Evolutionary conservation across 1,140 invertebrate species (phyloP).

Genomic region (Campoletis sonorensis): DNA sequence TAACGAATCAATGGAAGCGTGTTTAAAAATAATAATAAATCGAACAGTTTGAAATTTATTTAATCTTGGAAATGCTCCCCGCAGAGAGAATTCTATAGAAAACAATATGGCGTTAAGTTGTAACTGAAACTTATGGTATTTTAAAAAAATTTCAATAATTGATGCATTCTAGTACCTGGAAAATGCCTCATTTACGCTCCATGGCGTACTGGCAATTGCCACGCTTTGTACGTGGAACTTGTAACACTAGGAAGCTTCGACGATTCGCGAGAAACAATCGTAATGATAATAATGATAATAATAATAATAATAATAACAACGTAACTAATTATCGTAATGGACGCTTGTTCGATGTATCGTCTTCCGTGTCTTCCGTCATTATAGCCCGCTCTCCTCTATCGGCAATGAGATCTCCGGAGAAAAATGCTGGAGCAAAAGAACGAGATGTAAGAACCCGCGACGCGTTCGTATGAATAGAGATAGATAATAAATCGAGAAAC

Average conservation of each 20-base stretch:
- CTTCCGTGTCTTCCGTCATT: constrained; percentile 27
- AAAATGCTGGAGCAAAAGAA: not conserved
- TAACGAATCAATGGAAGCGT: too few relatives aligned
- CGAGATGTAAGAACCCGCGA: not conserved
- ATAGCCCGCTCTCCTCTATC: not conserved
- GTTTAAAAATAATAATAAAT: too few relatives aligned
- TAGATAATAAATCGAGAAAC: not conserved
- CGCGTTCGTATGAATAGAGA: not conserved
- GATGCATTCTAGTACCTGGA: too few relatives aligned
- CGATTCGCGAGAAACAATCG: not conserved
- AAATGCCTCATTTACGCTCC: too few relatives aligned
- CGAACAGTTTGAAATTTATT: too few relatives aligned
- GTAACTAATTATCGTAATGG: constrained; percentile 22
- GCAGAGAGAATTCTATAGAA: too few relatives aligned
- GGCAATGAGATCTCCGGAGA: not conserved
- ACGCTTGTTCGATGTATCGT: not conserved
- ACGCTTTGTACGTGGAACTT: not conserved
- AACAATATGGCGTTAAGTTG: too few relatives aligned
- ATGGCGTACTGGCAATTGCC: too few relatives aligned
- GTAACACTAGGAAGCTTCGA: not conserved
- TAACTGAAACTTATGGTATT: too few relatives aligned
- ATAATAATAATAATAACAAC: not conserved
- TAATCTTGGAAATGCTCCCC: too few relatives aligned
- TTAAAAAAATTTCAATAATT: too few relatives aligned
- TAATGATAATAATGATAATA: constrained; percentile 12